Conservation (phyloP, 2,888 invertebrate species). For the Cryptops parisi region DNA sequence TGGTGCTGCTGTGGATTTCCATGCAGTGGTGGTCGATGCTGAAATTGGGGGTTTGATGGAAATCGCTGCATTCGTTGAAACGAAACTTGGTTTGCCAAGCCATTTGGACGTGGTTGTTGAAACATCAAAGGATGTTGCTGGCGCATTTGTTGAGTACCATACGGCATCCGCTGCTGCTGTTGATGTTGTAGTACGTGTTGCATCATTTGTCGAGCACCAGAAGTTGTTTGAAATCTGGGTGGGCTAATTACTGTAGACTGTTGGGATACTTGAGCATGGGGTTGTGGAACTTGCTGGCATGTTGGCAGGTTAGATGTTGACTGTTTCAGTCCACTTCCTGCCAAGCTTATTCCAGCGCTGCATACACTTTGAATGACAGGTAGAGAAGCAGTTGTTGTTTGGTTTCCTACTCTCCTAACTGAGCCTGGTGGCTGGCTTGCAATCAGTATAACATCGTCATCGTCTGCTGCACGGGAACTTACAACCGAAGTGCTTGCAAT, state of each 20-base stretch:
- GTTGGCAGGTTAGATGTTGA: neutral
- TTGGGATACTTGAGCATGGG: neutral
- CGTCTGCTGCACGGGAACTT: neutral
- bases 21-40: neutral
- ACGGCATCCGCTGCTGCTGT: neutral
- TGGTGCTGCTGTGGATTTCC: conserved; percentile 1
- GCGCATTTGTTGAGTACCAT: neutral
- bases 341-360: neutral
- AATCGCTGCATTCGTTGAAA: neutral
- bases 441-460: neutral
- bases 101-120: too few relatives aligned
- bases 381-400: neutral
- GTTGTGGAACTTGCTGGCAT: conserved; percentile 1
- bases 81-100: neutral
- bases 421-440: neutral
- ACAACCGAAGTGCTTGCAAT: neutral
- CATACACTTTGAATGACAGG: neutral
- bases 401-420: neutral
- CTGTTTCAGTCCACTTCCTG: neutral
- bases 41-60: neutral
- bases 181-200: neutral
- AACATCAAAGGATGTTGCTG: too few relatives aligned
- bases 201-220: neutral
- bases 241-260: neutral
- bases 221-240: neutral